Base-by-base conservation (phyloP, 2,113 vertebrate genomes). In the Pungitius pungitius region DNA sequence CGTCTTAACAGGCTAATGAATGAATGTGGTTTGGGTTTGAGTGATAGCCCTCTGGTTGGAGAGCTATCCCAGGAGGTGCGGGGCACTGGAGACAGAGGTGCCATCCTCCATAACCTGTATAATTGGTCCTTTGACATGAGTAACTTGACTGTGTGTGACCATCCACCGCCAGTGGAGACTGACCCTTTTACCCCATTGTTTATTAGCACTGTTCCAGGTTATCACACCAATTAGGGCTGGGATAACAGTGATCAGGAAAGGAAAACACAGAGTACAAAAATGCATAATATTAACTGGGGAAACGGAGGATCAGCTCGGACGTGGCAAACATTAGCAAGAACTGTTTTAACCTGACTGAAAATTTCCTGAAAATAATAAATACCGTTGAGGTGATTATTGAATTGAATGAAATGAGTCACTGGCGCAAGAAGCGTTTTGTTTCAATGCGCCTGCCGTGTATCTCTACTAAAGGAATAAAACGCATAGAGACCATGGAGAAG, bases 101-200 rank as follows among this genome's bases (percentile, higher is more conserved):
- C 90, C 92, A 92, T 91, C 92, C 85, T 87, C 90, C 74, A 92
- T 93, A 92, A 88, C 83, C 86, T 84, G 87, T 76, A 87, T 93
- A 93, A 94, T 94, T 93, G 92, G 81, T 93, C 90, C 89, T 90
- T 91, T 94, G 93, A 94, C 93, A 93, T 90, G 89, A 92, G 77
- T 71, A 88, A 90, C 91, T 92, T 83, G 87, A 87, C 86, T 91
- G 84, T 81, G 84, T 90, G 88, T 87, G 87, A 88, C 77, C 69
- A 58, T 83, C 78, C 87, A 69, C 66, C 54, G 83, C 58, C 85
- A 85, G 85, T 64, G 78, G 56, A 87, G 88, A 76, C 62, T 84
- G 88, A 89, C 89, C 87, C 84, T 84, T 90, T 90, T 89, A 78
- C 45, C 83, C 88, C 73, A 43, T 68, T 90, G 80, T 89, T 91